Evolutionary conservation across 2,888 invertebrate species (phyloP).

Genomic region (Gymnoscelis rufifasciata): DNA sequence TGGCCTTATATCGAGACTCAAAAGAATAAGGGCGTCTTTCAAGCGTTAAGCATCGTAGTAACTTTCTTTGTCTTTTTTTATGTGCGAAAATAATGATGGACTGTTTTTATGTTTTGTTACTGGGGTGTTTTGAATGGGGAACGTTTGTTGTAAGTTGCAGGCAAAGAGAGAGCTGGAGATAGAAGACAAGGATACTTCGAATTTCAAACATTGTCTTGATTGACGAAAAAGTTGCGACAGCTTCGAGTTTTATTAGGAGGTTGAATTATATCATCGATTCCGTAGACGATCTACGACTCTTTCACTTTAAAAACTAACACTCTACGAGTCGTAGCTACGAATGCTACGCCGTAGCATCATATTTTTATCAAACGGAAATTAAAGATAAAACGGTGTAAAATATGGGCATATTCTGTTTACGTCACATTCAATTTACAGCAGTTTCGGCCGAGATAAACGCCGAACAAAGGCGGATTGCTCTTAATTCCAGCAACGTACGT

Average conservation of each 20-base stretch:
- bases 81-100: constrained; percentile 27
- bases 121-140: constrained; percentile 11
- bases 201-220: too few species aligned
- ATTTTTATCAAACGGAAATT: neutral
- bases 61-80: constrained; percentile 27
- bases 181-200: neutral
- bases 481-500: constrained; percentile 26
- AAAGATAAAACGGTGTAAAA: too few species aligned
- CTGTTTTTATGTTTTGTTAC: constrained; percentile 23
- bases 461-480: constrained; percentile 10
- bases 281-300: constrained; percentile 37
- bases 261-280: constrained; percentile 10
- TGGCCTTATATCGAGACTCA: constrained; percentile 13
- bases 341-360: constrained; percentile 35
- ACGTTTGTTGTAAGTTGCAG: constrained; percentile 10
- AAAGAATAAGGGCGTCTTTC: constrained; percentile 17
- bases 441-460: constrained; percentile 11
- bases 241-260: neutral
- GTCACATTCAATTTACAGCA: neutral
- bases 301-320: too few species aligned
- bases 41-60: constrained; percentile 21
- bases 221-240: neutral
- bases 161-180: constrained; percentile 5
- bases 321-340: constrained; percentile 39
- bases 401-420: neutral